These are phyloP conservation scores for Drosophila tani DNA, from an alignment of 1,140 invertebrate species.

Conservation along the genomic window DNA sequence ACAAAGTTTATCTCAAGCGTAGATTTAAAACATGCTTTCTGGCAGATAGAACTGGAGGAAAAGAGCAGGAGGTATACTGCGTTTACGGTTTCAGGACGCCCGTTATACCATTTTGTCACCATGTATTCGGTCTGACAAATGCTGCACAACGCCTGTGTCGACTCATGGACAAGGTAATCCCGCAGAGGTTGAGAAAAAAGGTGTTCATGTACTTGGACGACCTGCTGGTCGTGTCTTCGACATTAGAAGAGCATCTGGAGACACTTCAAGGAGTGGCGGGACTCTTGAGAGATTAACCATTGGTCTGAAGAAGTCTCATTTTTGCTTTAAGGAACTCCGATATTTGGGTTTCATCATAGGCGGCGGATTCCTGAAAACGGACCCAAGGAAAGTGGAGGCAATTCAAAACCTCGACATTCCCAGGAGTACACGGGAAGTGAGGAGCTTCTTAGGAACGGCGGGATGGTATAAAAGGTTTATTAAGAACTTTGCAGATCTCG, in stretches of 20 bases:
- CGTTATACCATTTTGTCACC: background rate
- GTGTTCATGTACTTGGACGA: conserved; percentile 8
- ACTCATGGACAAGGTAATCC: background rate
- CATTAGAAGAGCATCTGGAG: background rate
- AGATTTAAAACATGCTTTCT: background rate
- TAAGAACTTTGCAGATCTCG: background rate
- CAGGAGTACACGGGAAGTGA: conserved; percentile 8
- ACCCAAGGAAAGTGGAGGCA: too few species aligned
- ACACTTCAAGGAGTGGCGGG: background rate
- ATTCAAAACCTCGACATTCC: background rate
- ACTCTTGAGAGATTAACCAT: conserved; percentile 79
- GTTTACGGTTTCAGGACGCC: background rate
- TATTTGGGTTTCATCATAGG: too few species aligned
- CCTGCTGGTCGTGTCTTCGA: background rate
- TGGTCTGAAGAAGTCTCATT: too few species aligned
- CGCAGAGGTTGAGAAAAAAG: background rate
- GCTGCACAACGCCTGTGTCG: too few species aligned
- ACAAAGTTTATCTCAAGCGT: too few species aligned
- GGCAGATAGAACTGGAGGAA: conserved; percentile 7
- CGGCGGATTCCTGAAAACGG: too few species aligned
- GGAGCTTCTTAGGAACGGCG: conserved; percentile 18
- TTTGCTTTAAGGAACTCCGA: too few species aligned
- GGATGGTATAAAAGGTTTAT: conserved; percentile 34
- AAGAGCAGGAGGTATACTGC: background rate
- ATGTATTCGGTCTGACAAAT: conserved; percentile 7